phyloP scores from a whole-genome alignment of 2,888 invertebrate species.

The Terebella lapidaria region DNA sequence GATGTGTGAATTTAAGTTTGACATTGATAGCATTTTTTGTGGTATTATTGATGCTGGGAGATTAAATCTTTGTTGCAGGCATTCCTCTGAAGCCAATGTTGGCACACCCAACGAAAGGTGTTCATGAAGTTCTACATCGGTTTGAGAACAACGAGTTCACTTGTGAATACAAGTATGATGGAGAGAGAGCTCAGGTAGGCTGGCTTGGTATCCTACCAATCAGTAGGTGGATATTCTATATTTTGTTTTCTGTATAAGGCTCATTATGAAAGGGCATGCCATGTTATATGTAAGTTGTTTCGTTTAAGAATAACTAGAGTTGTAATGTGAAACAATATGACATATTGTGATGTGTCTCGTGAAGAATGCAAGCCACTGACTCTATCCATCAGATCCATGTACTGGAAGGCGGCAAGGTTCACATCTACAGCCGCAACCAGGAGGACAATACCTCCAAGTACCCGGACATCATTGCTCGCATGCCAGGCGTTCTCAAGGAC shows the following conservation, averaged over 20 bases:
- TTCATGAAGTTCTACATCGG: slow-evolving; percentile 78
- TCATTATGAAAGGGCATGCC: too few species aligned
- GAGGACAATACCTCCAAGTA: slow-evolving; percentile 91
- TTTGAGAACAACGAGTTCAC: slow-evolving; percentile 83
- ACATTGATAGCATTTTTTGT: too few species aligned
- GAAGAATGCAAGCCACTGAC: background rate
- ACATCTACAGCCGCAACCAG: slow-evolving; percentile 91
- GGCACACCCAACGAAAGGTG: slow-evolving; percentile 94
- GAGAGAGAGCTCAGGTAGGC: slow-evolving; percentile 89
- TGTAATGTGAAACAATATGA: background rate
- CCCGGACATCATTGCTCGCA: slow-evolving; percentile 81
- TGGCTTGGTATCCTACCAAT: too few species aligned
- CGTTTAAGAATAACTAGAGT: too few species aligned
- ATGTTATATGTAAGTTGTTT: too few species aligned
- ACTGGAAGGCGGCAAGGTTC: slow-evolving; percentile 64
- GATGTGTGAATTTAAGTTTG: too few species aligned
- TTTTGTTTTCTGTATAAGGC: too few species aligned
- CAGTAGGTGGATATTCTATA: too few species aligned
- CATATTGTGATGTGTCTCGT: background rate
- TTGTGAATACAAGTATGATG: slow-evolving; percentile 99
- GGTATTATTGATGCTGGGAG: too few species aligned
- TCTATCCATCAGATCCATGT: slow-evolving; percentile 66
- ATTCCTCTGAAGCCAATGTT: slow-evolving; percentile 97
- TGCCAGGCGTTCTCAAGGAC: slow-evolving; percentile 53
- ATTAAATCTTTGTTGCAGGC: too few species aligned